Base-by-base conservation (phyloP, 37 sponge, comb jelly and placozoan species). In the Hormiphora californensis region DNA sequence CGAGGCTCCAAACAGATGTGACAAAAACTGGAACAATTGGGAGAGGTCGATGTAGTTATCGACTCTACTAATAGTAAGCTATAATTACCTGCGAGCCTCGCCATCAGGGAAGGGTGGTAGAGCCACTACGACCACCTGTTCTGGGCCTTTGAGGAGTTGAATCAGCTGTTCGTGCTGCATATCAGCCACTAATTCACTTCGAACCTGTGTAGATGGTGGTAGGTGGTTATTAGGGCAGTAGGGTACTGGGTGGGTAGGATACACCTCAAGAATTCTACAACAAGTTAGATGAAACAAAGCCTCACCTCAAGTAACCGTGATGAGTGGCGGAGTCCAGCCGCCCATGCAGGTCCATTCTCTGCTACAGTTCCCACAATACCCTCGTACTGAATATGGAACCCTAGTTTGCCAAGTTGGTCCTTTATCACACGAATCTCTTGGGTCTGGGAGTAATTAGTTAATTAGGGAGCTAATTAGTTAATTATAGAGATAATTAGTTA, bases 351-450 rank as follows among this genome's bases (percentile, higher is more conserved):
- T 33, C 67, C 67, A 38, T 65, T 65, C 67, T 65, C 67, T 19
- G 67, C 35, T 8, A 65, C 67, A 34, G 32, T 38, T 11, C 67
- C 67, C 33, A 65, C 67, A 65, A 65, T 65, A 2, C 67, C 67
- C 67, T 65, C 38, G 67, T 36, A 65, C 67, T 65, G 67, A 3
- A 65, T 65, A 38, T 65, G 67, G 67, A 65, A 65, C 9, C 67
- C 67, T 15, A 65, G 67, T 38, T 65, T 65, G 11, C 67, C 67
- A 36, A 36, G 67, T 38, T 65, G 67, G 67, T 65, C 35, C 67
- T 65, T 65, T 3, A 65, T 65, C 4, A 65, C 67, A 28, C 37
- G 33, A 17, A 65, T 65, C 67, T 65, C 67, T 33, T 65, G 67
- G 8, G 67, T 65, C 67, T 65, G 32, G n/a, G n/a, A n/a, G n/a